Evolutionary conservation across 1,140 invertebrate species (phyloP), one percentile per base, ranked within the genome.

Genomic region (Cyclina sinensis): DNA sequence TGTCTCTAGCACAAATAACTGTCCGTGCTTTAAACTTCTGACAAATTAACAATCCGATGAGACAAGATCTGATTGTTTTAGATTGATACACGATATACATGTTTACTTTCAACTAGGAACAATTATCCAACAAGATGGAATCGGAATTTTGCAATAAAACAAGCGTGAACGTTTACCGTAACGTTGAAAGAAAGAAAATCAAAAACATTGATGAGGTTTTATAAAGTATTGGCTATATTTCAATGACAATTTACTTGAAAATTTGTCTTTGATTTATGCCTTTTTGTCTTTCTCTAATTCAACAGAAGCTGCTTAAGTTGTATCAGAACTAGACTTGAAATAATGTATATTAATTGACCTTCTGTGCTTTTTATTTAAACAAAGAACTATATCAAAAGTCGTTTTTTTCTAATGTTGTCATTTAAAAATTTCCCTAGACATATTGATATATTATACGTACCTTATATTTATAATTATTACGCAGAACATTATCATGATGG

Each of bases 31-130:
- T 57, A 78, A 78, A 54, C 46, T 46, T 78, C 24, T 78, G 74
- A 78, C 46, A 78, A 78, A 78, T 78, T 78, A 78, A 78, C 14
- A 48, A 21, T 4, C 4, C 9, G 48, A 35, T 54, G 74, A 57
- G 48, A 78, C 46, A 12, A 21, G 16, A 78, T 51, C 74, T 78
- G 74, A 78, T 78, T 78, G 74, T 78, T 78, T 78, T 78, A 78
- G 74, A 78, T 78, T 48, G 74, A 5, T 48, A 54, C 14, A 54
- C 30, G 74, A 78, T 78, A 78, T 54, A 78, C 48, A 30, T 78
- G 74, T 78, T 78, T 78, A 46, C 21, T 78, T 18, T 30, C 27
- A 51, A 27, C 21, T 9, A n/a, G 74, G 32, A 78, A 78, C 74
- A 78, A 78, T 78, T 78, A 78, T 48, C 27, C 7, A 78, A 48